phyloP scores from a whole-genome alignment of 1,140 invertebrate species.

The Colletes gigas region DNA sequence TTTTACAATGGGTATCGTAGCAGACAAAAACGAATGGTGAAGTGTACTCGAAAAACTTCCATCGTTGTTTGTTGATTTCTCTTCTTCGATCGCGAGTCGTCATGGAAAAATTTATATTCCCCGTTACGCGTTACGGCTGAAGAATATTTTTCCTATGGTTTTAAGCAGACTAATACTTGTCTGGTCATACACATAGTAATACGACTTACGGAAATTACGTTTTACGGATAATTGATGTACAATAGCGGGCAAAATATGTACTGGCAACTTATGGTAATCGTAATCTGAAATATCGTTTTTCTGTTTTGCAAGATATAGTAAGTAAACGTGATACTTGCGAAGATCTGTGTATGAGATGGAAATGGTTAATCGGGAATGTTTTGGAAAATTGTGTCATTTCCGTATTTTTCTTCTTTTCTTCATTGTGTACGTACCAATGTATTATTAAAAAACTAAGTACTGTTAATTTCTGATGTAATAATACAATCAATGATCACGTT shows the following conservation, averaged over 20 bases:
- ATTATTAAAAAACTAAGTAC: too few relatives aligned
- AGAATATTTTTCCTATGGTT: conserved; percentile 1
- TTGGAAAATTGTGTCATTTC: too few relatives aligned
- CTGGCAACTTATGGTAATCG: too few relatives aligned
- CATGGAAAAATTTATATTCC: too few relatives aligned
- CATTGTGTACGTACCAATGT: too few relatives aligned
- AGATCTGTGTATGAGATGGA: too few relatives aligned
- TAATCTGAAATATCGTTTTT: not conserved
- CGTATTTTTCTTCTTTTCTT: too few relatives aligned
- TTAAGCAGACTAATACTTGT: not conserved
- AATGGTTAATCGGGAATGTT: too few relatives aligned
- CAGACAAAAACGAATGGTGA: not conserved
- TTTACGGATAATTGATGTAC: not conserved
- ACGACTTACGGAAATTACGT: not conserved
- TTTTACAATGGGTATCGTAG: not conserved
- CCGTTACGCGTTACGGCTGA: not conserved
- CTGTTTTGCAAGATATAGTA: too few relatives aligned
- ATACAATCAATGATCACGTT: not conserved
- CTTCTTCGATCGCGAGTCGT: not conserved
- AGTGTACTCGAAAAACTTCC: not conserved
- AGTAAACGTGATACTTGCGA: too few relatives aligned
- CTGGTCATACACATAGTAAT: not conserved
- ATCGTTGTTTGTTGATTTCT: not conserved
- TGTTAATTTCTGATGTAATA: not conserved
- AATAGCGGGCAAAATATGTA: not conserved